A percentile compares a stretch with the other conserved stretches of the same genome.
phyloP scores from a whole-genome alignment of 1,140 invertebrate species.

The Lepidurus couesii region DNA sequence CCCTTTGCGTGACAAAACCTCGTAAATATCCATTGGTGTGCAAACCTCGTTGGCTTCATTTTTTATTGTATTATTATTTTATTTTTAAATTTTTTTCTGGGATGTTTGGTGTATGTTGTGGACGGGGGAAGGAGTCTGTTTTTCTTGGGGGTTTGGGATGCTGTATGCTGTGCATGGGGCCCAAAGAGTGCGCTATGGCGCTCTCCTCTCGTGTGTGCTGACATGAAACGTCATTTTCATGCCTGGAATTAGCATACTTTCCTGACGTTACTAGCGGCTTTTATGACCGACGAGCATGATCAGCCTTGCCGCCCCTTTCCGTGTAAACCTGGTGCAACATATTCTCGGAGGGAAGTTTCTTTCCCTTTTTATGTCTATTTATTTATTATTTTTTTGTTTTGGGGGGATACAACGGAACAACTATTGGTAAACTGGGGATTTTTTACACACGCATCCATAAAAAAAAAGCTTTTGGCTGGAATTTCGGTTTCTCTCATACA shows the following conservation, averaged over 20 bases:
- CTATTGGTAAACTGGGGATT: too few species aligned
- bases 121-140: background rate
- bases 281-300: constrained; percentile 21
- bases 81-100: background rate
- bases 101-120: background rate
- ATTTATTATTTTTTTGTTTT: background rate
- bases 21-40: constrained; percentile 14
- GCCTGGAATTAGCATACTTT: constrained; percentile 22
- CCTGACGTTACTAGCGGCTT: constrained; percentile 17
- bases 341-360: background rate
- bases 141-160: background rate
- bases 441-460: too few species aligned
- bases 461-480: too few species aligned
- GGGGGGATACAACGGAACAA: background rate
- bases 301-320: constrained; percentile 12
- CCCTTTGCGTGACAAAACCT: constrained; percentile 7
- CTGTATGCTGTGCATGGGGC: background rate
- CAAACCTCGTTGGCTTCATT: constrained; percentile 7
- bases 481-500: too few species aligned
- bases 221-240: constrained; percentile 22
- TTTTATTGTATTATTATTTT: background rate
- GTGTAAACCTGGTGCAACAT: constrained; percentile 13
- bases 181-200: constrained; percentile 1
- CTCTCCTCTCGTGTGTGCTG: constrained; percentile 13
- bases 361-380: background rate